phyloP scores from a whole-genome alignment of 2,888 invertebrate species.

The Eucera pruinosa region DNA sequence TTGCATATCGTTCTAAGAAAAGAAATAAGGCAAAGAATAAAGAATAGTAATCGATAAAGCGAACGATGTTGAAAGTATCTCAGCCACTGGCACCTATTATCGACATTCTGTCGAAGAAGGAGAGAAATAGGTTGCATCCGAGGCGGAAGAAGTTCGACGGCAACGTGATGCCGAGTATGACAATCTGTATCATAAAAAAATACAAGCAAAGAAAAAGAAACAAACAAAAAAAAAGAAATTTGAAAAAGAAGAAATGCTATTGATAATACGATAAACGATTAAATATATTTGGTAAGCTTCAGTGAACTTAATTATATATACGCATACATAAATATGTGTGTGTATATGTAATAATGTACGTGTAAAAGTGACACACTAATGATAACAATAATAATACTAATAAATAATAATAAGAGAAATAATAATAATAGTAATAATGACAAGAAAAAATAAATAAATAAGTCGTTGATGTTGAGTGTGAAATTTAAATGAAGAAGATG shows the following conservation, averaged over 20 bases:
- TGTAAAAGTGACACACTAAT: constrained; percentile 58
- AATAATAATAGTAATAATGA: constrained; percentile 68
- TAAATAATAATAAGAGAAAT: constrained; percentile 48
- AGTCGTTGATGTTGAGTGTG: constrained; percentile 79
- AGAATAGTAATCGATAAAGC: not conserved
- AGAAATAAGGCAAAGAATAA: constrained; percentile 6
- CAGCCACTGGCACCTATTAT: not conserved
- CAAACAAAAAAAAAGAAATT: not conserved
- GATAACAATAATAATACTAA: constrained; percentile 63
- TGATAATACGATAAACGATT: constrained; percentile 64
- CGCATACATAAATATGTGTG: constrained; percentile 38
- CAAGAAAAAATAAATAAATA: constrained; percentile 15
- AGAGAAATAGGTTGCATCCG: not conserved
- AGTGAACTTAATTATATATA: constrained; percentile 57
- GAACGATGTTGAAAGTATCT: constrained; percentile 34
- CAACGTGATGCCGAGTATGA: constrained; percentile 78
- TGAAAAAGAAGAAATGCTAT: constrained; percentile 63
- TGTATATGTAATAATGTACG: constrained; percentile 29
- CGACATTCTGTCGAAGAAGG: not conserved
- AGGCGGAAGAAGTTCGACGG: constrained; percentile 55
- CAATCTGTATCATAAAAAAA: constrained; percentile 80
- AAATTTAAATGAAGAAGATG: constrained; percentile 65
- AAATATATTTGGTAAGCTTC: constrained; percentile 58
- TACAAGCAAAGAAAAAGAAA: constrained; percentile 30
- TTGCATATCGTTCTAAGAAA: constrained; percentile 68